Base-by-base conservation (phyloP, 35 echinoderm and acorn worm species). In the Eucidaris tribuloides region DNA sequence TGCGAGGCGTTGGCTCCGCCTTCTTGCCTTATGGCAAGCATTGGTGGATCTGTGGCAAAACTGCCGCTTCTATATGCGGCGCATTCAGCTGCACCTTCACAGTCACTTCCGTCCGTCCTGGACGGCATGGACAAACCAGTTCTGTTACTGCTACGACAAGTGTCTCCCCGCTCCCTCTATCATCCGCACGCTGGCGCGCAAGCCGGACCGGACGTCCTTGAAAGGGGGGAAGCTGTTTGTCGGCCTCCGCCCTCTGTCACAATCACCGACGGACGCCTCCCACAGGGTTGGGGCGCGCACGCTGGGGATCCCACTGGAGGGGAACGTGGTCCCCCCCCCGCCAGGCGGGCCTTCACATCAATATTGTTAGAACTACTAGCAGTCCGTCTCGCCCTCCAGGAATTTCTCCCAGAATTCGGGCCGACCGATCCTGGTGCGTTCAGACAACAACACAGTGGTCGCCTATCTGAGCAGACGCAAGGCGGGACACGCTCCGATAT, bases 391-490 rank as follows among this genome's bases (percentile, higher is more conserved):
- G 74, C 76, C 24, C 0, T 88, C 43, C 1, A 0, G 3, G 31
- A 46, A 20, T 32, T 87, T 32, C 14, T 18, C 14, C 2, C 30
- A 2, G 17, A 18, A 28, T 5, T 27, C 9, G 6, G 39, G 77
- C 38, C 3, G 54, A 0, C 0, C 15, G 1, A 29, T 89, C 5
- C 2, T 49, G 30, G 37, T 89, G 19, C 29, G 17, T n/a, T 89
- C 79, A 5, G 87, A 89, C 78, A 83, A 82, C 68, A 30, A 55
- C 24, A 79, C 74, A 2, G 49, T 81, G 15, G 89, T 91, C 11
- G 37, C 82, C n/a, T 91, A 91, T 58, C 87, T 92, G 42, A 92
- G 87, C 48, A 15, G 77, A 2, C n/a, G n/a, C 50, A 87, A 31
- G 84, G 65, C 45, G 81, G 79, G 15, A 87, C 78, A 36, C 14